These are phyloP conservation scores for Uria lomvia DNA, from an alignment of 2,113 vertebrate species.

Conservation along the genomic window DNA sequence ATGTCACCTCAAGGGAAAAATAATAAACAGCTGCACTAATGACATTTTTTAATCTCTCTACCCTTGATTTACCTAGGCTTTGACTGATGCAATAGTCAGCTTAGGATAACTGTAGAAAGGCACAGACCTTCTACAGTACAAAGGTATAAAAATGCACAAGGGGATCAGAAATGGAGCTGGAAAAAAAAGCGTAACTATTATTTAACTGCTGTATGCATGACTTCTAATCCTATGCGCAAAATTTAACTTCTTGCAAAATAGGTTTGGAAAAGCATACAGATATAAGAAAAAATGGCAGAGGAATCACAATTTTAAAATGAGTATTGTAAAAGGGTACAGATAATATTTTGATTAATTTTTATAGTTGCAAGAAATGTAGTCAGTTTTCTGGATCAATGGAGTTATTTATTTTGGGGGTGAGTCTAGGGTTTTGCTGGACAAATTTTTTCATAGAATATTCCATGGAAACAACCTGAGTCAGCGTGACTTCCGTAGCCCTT, in stretches of 20 bases:
- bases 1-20: constrained; percentile 42
- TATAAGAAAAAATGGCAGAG: neutral
- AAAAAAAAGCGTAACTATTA: neutral
- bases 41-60: constrained; percentile 6
- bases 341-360: constrained; percentile 9
- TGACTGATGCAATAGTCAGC: neutral
- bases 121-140: neutral
- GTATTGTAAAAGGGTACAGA: neutral
- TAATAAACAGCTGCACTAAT: constrained; percentile 20
- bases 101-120: neutral
- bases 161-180: neutral
- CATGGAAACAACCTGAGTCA: neutral
- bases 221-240: neutral
- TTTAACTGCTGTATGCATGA: neutral
- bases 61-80: neutral
- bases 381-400: neutral
- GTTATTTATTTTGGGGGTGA: neutral
- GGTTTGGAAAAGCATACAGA: neutral
- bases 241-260: neutral
- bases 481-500: neutral
- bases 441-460: neutral
- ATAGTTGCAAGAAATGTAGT: neutral
- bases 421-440: neutral
- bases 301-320: neutral
- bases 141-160: neutral